phyloP scores from a whole-genome alignment of 2,797 vertebrate genomes.

The Amniataba percoides region DNA sequence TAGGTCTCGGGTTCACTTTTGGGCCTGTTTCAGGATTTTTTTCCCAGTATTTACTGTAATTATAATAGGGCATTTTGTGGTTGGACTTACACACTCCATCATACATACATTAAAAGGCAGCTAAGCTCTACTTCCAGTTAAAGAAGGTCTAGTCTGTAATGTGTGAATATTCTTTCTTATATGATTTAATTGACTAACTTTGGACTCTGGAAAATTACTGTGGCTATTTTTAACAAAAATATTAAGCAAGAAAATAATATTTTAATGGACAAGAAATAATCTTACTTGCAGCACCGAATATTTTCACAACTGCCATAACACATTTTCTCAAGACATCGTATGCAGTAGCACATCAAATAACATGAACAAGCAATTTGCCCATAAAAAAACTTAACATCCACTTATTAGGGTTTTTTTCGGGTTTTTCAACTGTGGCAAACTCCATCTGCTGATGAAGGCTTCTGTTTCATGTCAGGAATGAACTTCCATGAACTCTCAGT shows the following conservation, averaged over 20 bases:
- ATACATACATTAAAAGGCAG: background rate
- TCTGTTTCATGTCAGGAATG: constrained; percentile 11
- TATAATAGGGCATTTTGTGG: background rate
- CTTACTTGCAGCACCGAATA: background rate
- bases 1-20: constrained; percentile 32
- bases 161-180: background rate
- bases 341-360: too few relatives aligned
- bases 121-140: background rate
- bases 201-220: background rate
- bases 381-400: background rate
- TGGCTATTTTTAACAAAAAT: background rate
- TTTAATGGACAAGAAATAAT: too few relatives aligned
- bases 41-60: constrained; percentile 4
- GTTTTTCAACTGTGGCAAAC: background rate
- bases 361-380: background rate
- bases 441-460: background rate
- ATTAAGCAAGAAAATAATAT: background rate
- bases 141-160: background rate
- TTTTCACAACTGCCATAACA: background rate
- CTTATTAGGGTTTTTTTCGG: background rate
- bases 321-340: background rate
- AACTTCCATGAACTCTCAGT: constrained; percentile 22
- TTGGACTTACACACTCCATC: background rate
- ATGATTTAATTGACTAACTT: background rate
- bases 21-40: constrained; percentile 17